Evolutionary conservation across 2,113 vertebrate genomes (phyloP), one percentile per base, ranked within the genome.

Genomic region (Alligator mississippiensis): DNA sequence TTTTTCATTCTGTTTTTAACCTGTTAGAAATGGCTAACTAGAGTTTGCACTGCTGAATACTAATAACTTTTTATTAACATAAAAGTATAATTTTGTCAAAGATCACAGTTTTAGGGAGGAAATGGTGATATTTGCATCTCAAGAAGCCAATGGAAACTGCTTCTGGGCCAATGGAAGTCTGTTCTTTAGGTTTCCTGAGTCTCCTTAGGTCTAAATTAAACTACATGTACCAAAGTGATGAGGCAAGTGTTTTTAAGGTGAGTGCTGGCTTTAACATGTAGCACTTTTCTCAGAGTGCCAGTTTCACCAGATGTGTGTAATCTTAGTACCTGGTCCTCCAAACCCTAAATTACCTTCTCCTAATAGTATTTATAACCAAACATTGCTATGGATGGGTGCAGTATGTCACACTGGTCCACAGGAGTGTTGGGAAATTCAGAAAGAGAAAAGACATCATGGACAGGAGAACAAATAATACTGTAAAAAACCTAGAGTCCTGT

Each of bases 81-180:
- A 95, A 96, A 92, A 92, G n/a, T 80, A 74, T 94, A 90, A 90
- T 96, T 94, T 96, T 89, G 94, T 89, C 91, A 93, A 94, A 97
- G 77, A 94, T 82, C 66, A 66, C 82, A 6, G 2, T 82, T 87
- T 94, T 95, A 90, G 70, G 61, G 77, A 60, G 28, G 15, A 87
- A 95, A 85, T 84, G 3, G 47, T 75, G 57, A 85, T 84, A 92
- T 96, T 93, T 96, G 83, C 19, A 64, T 90, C 89, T 94, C 79
- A 80, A 57, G 57, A 68, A 92, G 60, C 38, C 82, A 84, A 64
- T 9, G 3, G 22, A 82, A 87, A 17, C 11, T 82, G 47, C 66
- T 93, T 30, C 54, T 47, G 74, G 27, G 68, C 85, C 96, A 93
- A 66, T 64, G 47, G 72, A 93, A 34, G 77, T 24, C 61, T 90